Conservation (phyloP, 2,113 vertebrate genomes). For the Phaethon lepturus region DNA sequence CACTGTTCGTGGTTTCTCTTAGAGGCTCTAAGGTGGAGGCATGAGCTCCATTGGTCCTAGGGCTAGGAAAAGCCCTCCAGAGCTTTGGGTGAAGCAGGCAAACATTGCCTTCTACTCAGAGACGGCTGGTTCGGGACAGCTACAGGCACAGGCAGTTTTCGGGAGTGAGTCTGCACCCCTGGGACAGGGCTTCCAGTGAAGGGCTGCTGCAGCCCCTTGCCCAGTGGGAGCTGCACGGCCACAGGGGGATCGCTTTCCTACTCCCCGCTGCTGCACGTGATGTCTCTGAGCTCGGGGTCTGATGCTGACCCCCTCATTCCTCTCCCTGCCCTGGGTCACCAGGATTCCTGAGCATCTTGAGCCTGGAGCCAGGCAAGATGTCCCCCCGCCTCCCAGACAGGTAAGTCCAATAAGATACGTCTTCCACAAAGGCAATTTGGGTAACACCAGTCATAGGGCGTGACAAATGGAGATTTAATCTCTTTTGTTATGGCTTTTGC, state of each 20-base stretch:
- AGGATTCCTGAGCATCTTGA: not conserved
- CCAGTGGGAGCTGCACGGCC: fast-evolving
- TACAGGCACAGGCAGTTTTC: not conserved
- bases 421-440: not conserved
- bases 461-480: not conserved
- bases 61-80: not conserved
- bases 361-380: not conserved
- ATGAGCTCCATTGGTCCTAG: not conserved
- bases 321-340: not conserved
- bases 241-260: not conserved
- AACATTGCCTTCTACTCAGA: not conserved
- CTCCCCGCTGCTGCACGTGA: not conserved
- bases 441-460: not conserved
- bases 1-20: fast-evolving
- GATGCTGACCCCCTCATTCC: not conserved
- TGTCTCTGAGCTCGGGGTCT: not conserved
- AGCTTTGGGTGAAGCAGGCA: not conserved
- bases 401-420: not conserved
- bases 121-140: not conserved
- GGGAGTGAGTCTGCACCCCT: not conserved
- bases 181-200: not conserved
- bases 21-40: not conserved
- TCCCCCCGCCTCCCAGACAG: too few relatives aligned
- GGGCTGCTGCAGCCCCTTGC: not conserved
- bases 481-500: not conserved